phyloP scores from a whole-genome alignment of 2,113 vertebrate genomes.

The Tragelaphus scriptus region DNA sequence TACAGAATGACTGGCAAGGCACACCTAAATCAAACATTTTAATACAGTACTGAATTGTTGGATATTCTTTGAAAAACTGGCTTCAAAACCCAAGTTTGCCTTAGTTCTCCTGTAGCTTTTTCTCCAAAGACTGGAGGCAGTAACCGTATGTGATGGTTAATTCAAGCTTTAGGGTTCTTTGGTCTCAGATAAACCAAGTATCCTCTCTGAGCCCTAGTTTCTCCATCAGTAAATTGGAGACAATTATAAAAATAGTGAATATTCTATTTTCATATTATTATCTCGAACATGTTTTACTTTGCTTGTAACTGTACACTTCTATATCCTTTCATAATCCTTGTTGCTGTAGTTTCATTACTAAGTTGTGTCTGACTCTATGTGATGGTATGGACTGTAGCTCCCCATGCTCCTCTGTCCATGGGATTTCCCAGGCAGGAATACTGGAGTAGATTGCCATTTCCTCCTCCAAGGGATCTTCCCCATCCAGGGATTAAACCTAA shows the following conservation, averaged over 20 bases:
- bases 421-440: neutral
- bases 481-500: neutral
- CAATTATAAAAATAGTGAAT: neutral
- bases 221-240: neutral
- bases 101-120: neutral
- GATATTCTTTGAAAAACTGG: neutral
- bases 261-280: neutral
- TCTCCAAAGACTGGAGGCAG: neutral
- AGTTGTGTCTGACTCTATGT: neutral
- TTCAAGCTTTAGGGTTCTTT: neutral
- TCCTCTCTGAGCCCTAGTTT: neutral
- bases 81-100: neutral
- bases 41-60: neutral
- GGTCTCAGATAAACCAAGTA: neutral
- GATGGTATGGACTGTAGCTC: neutral
- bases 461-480: neutral
- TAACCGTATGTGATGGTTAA: too few relatives aligned
- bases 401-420: neutral
- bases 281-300: neutral
- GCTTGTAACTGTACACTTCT: neutral
- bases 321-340: neutral
- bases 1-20: rapidly evolving
- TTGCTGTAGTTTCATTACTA: neutral
- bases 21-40: neutral
- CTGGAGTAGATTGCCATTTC: neutral